Percentiles rank a stretch among this genome's conserved stretches.
phyloP scores from a whole-genome alignment of 2,797 vertebrate genomes.

The Ctenosaura bakeri region DNA sequence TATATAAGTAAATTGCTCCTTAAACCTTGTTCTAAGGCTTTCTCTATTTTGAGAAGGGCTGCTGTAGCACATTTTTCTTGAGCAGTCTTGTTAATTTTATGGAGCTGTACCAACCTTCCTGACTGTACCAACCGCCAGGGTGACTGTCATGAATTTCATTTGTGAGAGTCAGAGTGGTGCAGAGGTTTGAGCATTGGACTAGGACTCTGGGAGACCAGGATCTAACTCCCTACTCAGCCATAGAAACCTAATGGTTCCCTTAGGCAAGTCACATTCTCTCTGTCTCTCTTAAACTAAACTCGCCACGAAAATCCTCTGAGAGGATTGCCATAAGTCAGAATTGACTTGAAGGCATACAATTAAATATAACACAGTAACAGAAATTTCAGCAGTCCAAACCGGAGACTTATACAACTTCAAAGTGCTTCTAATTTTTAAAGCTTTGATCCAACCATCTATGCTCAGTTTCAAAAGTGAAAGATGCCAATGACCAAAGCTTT shows the following conservation, averaged over 20 bases:
- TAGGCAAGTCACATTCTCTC: too few relatives aligned
- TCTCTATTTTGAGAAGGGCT: not conserved
- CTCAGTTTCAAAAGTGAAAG: not conserved
- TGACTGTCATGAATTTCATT: not conserved
- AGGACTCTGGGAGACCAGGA: too few relatives aligned
- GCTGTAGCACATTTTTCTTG: not conserved
- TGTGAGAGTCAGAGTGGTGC: too few relatives aligned
- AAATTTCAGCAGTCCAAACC: not conserved
- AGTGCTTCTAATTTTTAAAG: not conserved
- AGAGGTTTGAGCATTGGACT: too few relatives aligned
- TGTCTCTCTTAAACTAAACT: too few relatives aligned
- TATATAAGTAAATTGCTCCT: not conserved
- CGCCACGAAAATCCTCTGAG: too few relatives aligned
- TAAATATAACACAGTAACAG: too few relatives aligned
- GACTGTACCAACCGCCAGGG: not conserved
- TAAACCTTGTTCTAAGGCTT: not conserved
- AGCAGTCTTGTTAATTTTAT: not conserved
- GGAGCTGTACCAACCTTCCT: not conserved
- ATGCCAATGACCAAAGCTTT: not conserved
- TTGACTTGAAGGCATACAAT: too few relatives aligned
- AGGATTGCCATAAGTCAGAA: too few relatives aligned
- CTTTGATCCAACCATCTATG: not conserved
- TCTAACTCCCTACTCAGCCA: too few relatives aligned
- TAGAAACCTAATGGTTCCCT: too few relatives aligned
- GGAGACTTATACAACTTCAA: not conserved